Evolutionary conservation across 2,113 vertebrate genomes (phyloP), one percentile per base, ranked within the genome.

Genomic region (Gnathonemus echidnorhynchus): DNA sequence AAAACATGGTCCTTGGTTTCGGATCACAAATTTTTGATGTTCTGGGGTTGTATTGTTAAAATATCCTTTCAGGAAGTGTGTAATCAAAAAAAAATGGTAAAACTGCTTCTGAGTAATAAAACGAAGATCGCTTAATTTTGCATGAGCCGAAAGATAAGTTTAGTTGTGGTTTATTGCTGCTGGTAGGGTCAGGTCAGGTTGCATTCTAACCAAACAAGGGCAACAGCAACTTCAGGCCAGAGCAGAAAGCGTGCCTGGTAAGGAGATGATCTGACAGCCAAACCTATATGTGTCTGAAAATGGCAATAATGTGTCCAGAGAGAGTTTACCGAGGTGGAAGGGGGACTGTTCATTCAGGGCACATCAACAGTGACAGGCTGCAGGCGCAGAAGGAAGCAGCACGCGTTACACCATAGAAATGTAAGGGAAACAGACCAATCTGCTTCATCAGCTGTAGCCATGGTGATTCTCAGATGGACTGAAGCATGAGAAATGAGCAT

Each of bases 251-350:
- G 17, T 52, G 87, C 74, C 89, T 45, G 91, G 90, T 90, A 85
- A 17, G 89, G 87, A 89, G 85, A 80, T 49, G 48, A 90, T 89
- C 17, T 90, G 91, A 90, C 91, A 89, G 90, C 89, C 31, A n/a
- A 45, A 89, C 35, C 53, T 88, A 88, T 70, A 88, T 88, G 91
- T 86, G 83, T 56, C 86, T 52, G 83, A 86, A 86, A 90, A 70
- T 90, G 90, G 19, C 74, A 48, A 62, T 86, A 89, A 77, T 70
- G 62, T 89, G 49, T 86, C 87, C 62, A 70, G 48, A 77, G 19
- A 42, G 45, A 46, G 35, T 89, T 85, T 74, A 13, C n/a, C 53
- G 48, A 52, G 45, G 24, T 3, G 3, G 56, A 90, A 56, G 62
- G 49, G 88, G 90, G 8, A 87, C 24, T 52, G 88, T 50, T 19